Conservation (phyloP, 2,797 vertebrate species). For the Loriculus beryllinus region DNA sequence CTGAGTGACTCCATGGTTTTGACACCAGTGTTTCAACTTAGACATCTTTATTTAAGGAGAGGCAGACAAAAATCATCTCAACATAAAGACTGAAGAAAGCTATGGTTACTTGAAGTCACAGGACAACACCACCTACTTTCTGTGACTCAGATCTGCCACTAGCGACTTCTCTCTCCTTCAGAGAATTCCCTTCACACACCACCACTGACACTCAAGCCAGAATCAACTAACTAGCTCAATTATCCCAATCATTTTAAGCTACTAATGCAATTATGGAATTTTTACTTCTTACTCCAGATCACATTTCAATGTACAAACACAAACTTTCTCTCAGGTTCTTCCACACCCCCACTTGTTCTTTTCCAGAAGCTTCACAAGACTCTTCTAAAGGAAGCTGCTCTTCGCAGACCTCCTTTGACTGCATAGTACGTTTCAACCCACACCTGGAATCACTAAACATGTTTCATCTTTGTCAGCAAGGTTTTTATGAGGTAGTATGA, state of each 20-base stretch:
- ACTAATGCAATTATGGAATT: neutral
- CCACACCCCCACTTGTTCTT: neutral
- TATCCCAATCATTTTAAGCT: neutral
- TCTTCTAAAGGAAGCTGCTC: accelerated
- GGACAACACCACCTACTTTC: accelerated
- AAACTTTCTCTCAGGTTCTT: neutral
- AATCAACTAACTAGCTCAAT: neutral
- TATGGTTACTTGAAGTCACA: neutral
- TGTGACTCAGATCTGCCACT: neutral
- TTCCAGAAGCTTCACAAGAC: neutral
- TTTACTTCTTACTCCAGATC: neutral
- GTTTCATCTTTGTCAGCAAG: neutral
- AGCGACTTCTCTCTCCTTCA: neutral
- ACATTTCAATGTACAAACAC: neutral
- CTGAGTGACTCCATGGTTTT: neutral
- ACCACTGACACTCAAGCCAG: neutral
- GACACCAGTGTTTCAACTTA: neutral
- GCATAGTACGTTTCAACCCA: accelerated
- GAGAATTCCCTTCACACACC: neutral
- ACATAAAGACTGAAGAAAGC: neutral
- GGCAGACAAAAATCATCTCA: neutral
- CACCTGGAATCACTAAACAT: neutral
- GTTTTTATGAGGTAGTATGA: neutral
- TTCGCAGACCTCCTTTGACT: neutral
- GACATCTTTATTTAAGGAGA: neutral